phyloP scores from a whole-genome alignment of 2,113 vertebrate genomes.

The Balaeniceps rex region DNA sequence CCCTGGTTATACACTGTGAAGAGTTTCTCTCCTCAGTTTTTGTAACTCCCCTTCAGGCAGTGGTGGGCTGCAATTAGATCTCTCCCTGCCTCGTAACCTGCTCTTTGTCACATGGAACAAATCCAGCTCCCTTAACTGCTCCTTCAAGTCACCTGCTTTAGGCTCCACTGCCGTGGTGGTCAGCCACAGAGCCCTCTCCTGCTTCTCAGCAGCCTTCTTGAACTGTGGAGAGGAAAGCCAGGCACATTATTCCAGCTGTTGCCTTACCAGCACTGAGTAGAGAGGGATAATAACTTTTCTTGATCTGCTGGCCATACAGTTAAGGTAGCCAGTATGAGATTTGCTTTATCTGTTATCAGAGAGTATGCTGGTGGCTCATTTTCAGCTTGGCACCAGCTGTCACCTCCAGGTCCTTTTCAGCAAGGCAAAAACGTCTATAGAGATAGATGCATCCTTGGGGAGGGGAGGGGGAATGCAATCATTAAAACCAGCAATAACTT shows the following conservation, averaged over 20 bases:
- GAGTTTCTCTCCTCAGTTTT: not conserved
- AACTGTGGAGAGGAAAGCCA: not conserved
- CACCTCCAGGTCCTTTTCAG: not conserved
- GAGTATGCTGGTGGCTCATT: not conserved
- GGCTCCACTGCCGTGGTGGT: not conserved
- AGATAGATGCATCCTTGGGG: not conserved
- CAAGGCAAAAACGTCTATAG: not conserved
- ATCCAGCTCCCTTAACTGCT: not conserved
- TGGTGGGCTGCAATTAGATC: not conserved
- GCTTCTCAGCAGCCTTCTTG: not conserved
- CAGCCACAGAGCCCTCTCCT: not conserved
- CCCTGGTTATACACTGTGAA: not conserved
- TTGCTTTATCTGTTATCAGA: not conserved
- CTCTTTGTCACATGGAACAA: not conserved
- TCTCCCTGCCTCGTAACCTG: not conserved
- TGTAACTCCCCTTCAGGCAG: not conserved
- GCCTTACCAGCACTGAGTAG: not conserved
- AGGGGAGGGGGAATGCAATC: not conserved
- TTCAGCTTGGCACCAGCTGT: not conserved
- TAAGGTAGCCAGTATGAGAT: not conserved
- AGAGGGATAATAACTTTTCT: not conserved
- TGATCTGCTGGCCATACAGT: not conserved
- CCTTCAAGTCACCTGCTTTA: not conserved
- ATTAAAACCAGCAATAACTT: not conserved
- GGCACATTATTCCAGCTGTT: not conserved